Conservation (phyloP, 1,140 invertebrate species). For the Dryas iulia region DNA sequence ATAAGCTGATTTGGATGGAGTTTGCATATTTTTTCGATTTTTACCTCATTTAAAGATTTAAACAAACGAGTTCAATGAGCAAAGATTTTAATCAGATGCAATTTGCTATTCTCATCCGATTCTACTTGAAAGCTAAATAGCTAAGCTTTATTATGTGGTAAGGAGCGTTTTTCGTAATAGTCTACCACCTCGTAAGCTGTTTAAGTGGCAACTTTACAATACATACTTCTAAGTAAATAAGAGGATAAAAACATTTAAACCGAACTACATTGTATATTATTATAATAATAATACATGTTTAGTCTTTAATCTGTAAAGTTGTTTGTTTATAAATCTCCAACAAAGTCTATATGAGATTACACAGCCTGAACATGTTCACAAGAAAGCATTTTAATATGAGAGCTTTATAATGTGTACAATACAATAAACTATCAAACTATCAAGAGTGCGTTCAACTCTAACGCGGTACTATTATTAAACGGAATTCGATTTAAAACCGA, state of each 20-base stretch:
- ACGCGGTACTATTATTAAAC: conserved; percentile 77
- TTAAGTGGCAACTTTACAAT: neutral
- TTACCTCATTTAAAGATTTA: conserved; percentile 60
- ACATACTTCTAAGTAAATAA: neutral
- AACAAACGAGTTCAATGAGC: conserved; percentile 66
- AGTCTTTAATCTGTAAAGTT: too few relatives aligned
- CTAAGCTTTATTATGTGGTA: conserved; percentile 69
- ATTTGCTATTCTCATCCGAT: conserved; percentile 62
- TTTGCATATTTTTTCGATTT: conserved; percentile 17
- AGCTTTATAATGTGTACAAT: conserved; percentile 56
- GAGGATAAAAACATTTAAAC: too few relatives aligned
- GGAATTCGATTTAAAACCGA: conserved; percentile 79
- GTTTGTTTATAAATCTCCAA: neutral
- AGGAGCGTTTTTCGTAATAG: conserved; percentile 57
- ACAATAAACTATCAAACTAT: conserved; percentile 73
- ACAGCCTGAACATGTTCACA: neutral
- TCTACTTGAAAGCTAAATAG: conserved; percentile 67
- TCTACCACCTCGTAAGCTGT: conserved; percentile 25
- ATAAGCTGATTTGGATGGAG: neutral
- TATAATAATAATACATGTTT: too few relatives aligned
- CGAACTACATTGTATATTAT: too few relatives aligned
- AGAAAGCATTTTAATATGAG: conserved; percentile 34
- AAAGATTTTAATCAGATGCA: conserved; percentile 62
- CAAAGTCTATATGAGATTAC: neutral
- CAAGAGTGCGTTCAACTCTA: conserved; percentile 76